Percentiles rank a stretch among this genome's conserved stretches.
Evolutionary conservation across 1,140 invertebrate species (phyloP).

Genomic region (Rhagoletis pomonella): DNA sequence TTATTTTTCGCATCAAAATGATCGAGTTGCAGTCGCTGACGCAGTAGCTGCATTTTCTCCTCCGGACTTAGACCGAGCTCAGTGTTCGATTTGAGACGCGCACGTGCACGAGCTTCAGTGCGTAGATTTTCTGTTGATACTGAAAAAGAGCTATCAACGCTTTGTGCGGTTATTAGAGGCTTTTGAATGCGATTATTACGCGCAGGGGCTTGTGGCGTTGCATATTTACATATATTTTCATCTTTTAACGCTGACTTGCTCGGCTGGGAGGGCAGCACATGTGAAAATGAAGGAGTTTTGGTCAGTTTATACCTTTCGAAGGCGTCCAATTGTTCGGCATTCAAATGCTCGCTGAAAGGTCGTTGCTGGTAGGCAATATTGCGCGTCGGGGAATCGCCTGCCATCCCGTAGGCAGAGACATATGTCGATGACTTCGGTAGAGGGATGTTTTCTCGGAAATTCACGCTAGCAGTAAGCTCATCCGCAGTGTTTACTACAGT

Average conservation of each 20-base stretch:
- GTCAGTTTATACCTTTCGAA: constrained; percentile 67
- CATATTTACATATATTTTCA: constrained; percentile 60
- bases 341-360: constrained; percentile 69
- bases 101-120: constrained; percentile 81
- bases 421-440: constrained; percentile 67
- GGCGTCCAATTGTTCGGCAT: constrained; percentile 60
- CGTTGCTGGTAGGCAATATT: constrained; percentile 61
- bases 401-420: constrained; percentile 65
- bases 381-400: constrained; percentile 41
- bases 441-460: constrained; percentile 59
- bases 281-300: constrained; percentile 67
- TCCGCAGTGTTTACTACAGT: neutral
- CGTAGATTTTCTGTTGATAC: constrained; percentile 78
- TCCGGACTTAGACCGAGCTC: constrained; percentile 84
- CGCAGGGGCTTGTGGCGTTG: constrained; percentile 61
- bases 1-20: constrained; percentile 20
- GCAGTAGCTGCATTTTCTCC: constrained; percentile 78
- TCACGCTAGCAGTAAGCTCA: neutral
- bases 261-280: neutral
- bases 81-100: constrained; percentile 82
- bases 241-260: neutral
- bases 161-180: neutral
- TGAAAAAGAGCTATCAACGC: constrained; percentile 55
- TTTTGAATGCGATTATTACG: constrained; percentile 55
- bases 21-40: constrained; percentile 69